Evolutionary conservation across 2,113 vertebrate genomes (phyloP), one percentile per base, ranked within the genome.

Genomic region (Onychorhynchus coronatus): DNA sequence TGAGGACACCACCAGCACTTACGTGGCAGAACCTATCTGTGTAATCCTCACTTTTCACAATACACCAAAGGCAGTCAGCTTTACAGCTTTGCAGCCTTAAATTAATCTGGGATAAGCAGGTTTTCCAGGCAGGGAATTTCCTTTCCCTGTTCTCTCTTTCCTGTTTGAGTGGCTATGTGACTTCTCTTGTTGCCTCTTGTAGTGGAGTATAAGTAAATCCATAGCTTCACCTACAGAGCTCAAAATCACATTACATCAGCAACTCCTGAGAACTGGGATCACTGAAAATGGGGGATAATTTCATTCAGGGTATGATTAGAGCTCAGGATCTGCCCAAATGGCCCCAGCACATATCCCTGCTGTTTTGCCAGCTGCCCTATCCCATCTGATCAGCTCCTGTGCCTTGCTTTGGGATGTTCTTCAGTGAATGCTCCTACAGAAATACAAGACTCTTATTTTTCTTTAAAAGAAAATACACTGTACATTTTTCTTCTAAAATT

Each of bases 41-140:
- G 78, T 41, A 39, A 31, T 50, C 11, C 8, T 47, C 2, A 2
- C 9, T 46, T 70, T 77, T 66, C 59, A 37, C 27, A 74, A n/a
- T 21, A 33, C 11, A 22, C 37, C 1, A 1, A 28, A 58, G 91
- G 55, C 59, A 61, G 35, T 47, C 65, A 85, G 27, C n/a, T 27
- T 52, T 53, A 23, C 46, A 56, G 47, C 52, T 85, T 61, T 44
- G 25, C 62, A 59, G 42, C 21, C 42, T 46, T 53, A 12, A 55
- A 63, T 61, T 59, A 33, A 42, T 44, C 56, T 53, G 28, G 47
- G 31, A 91, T 67, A 44, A 87, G 49, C 33, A 55, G 72, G 31
- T 72, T 79, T 92, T 72, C 42, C 79, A 83, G 71, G 62, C 66
- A 20, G 63, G 71, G 55, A 90, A 63, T 83, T 76, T 62, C 56